phyloP scores from a whole-genome alignment of 2,797 vertebrate species.

The Paguma larvata region DNA sequence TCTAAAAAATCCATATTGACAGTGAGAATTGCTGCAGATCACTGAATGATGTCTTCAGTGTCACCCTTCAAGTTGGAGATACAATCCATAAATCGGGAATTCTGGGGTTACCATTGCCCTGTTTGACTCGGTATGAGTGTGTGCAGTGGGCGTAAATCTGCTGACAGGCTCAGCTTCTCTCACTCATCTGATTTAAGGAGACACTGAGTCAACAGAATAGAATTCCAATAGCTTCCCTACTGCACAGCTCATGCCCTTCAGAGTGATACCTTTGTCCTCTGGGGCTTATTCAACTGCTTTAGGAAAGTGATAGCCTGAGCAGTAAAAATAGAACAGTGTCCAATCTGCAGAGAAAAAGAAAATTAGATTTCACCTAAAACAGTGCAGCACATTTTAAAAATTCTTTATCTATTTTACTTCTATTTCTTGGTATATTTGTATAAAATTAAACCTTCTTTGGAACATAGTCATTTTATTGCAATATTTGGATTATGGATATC shows the following conservation, averaged over 20 bases:
- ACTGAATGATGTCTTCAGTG: rapidly evolving
- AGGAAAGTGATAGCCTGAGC: slow-evolving; percentile 75
- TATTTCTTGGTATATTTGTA: neutral
- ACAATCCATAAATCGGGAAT: rapidly evolving
- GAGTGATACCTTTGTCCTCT: slow-evolving; percentile 84
- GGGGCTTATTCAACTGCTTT: slow-evolving; percentile 72
- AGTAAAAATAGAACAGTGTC: slow-evolving; percentile 80
- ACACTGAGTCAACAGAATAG: slow-evolving; percentile 85
- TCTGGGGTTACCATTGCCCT: neutral
- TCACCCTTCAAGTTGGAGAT: neutral
- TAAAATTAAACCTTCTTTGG: neutral
- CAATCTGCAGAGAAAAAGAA: neutral
- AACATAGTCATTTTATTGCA: neutral
- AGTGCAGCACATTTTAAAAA: neutral
- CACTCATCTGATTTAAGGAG: slow-evolving; percentile 76
- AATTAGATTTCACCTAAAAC: slow-evolving; percentile 60
- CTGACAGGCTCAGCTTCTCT: slow-evolving; percentile 69
- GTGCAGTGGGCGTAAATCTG: slow-evolving; percentile 52
- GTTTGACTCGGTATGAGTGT: slow-evolving; percentile 9
- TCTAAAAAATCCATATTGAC: neutral
- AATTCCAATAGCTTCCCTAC: slow-evolving; percentile 48
- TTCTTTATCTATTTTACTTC: slow-evolving; percentile 24
- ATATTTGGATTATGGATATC: neutral
- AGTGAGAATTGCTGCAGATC: neutral
- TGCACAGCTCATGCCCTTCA: slow-evolving; percentile 65